phyloP scores from a whole-genome alignment of 2,797 vertebrate genomes.

The Eulemur rubriventer region DNA sequence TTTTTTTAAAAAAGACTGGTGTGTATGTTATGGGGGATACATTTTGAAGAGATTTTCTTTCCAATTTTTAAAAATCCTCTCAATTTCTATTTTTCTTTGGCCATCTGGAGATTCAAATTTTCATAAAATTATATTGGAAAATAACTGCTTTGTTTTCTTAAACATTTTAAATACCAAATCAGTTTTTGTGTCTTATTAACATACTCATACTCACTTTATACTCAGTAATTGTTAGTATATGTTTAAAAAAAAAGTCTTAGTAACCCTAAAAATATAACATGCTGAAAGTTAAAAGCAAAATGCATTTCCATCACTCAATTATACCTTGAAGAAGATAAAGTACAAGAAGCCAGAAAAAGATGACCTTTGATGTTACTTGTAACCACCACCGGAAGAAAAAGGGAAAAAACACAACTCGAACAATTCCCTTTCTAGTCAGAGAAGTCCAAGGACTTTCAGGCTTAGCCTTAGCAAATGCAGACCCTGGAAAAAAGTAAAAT shows the following conservation, averaged over 20 bases:
- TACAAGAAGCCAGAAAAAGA: constrained; percentile 95
- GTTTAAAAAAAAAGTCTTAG: constrained; percentile 62
- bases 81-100: constrained; percentile 5
- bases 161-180: neutral
- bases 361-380: constrained; percentile 96
- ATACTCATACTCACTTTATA: neutral
- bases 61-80: constrained; percentile 16
- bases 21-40: neutral
- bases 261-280: constrained; percentile 11
- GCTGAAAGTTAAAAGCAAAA: constrained; percentile 52
- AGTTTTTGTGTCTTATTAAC: neutral
- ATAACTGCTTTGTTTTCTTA: constrained; percentile 33
- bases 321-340: constrained; percentile 98
- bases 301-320: constrained; percentile 62
- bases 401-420: constrained; percentile 97
- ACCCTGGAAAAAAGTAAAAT: constrained; percentile 87
- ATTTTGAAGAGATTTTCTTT: neutral
- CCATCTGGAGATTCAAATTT: constrained; percentile 21
- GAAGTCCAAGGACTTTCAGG: constrained; percentile 99
- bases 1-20: neutral
- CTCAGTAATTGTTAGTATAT: neutral
- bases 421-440: constrained; percentile 98
- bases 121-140: constrained; percentile 32
- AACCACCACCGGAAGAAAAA: constrained; percentile 99
- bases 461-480: constrained; percentile 99